Percentiles rank a stretch among this genome's conserved stretches.
These are phyloP conservation scores for Drosophila nigricruria DNA, from an alignment of 2,888 invertebrate genomes.

Conservation along the genomic window DNA sequence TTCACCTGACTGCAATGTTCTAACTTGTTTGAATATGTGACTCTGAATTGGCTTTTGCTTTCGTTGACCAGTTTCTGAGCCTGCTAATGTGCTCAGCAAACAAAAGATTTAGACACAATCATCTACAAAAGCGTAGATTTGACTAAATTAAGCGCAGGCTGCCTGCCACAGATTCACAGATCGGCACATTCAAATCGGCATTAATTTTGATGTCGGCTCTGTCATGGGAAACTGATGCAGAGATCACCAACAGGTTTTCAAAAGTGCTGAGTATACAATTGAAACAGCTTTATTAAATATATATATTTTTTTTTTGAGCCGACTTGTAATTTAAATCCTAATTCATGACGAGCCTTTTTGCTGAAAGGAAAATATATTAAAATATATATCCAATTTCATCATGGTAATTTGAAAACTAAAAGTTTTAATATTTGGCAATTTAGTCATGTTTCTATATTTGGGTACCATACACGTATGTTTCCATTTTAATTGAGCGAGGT, in stretches of 20 bases:
- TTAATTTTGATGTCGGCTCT: conserved; percentile 55
- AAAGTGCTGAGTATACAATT: conserved; percentile 37
- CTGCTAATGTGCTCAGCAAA: conserved; percentile 63
- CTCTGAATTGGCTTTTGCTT: conserved; percentile 55
- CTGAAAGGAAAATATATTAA: not conserved
- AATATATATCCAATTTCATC: not conserved
- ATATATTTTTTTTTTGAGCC: not conserved
- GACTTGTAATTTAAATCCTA: not conserved
- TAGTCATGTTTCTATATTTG: not conserved
- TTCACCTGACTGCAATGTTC: conserved; percentile 6
- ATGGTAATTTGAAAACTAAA: not conserved
- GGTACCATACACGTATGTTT: not conserved
- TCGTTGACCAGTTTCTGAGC: conserved; percentile 62
- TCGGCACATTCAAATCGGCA: conserved; percentile 55
- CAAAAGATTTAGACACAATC: conserved; percentile 56
- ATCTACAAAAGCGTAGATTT: conserved; percentile 70
- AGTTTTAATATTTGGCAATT: not conserved
- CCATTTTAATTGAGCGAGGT: not conserved
- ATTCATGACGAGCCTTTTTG: not conserved
- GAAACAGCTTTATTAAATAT: conserved; percentile 22
- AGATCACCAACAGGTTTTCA: conserved; percentile 64
- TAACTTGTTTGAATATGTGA: conserved; percentile 25
- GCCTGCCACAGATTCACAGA: conserved; percentile 39
- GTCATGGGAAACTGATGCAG: conserved; percentile 62
- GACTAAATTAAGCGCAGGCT: conserved; percentile 68